phyloP scores from a whole-genome alignment of 2,113 vertebrate species.

The Australoheros scitulus region DNA sequence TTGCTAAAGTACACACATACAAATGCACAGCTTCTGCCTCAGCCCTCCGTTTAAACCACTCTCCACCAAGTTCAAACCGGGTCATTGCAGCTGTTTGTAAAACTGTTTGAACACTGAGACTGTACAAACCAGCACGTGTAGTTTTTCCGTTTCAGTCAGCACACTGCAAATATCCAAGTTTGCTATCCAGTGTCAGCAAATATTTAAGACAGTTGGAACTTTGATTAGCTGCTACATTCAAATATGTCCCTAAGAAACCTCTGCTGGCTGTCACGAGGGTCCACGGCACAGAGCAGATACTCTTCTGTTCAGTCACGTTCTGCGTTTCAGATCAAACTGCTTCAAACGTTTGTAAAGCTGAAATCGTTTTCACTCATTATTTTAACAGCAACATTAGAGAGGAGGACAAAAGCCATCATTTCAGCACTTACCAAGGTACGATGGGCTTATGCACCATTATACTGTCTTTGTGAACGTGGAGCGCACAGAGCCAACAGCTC shows the following conservation, averaged over 20 bases:
- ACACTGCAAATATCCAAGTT: not conserved
- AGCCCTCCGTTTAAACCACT: not conserved
- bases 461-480: rapidly evolving
- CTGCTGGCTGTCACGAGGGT: not conserved
- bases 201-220: not conserved
- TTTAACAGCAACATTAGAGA: not conserved
- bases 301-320: not conserved
- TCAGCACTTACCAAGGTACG: no score
- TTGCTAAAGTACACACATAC: not conserved
- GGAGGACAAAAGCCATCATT: not conserved
- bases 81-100: not conserved
- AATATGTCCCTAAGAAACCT: not conserved
- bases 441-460: not conserved
- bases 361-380: not conserved
- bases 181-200: not conserved
- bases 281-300: not conserved
- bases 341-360: not conserved
- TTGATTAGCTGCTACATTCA: not conserved
- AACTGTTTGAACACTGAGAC: not conserved
- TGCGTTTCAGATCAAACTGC: not conserved
- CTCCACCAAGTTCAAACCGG: not conserved
- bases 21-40: not conserved
- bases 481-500: not conserved
- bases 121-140: not conserved
- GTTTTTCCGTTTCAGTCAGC: not conserved